A percentile compares a stretch with the other conserved stretches of the same genome.
These are phyloP conservation scores for Nesidiocoris tenuis DNA, from an alignment of 2,888 invertebrate species.

Conservation along the genomic window DNA sequence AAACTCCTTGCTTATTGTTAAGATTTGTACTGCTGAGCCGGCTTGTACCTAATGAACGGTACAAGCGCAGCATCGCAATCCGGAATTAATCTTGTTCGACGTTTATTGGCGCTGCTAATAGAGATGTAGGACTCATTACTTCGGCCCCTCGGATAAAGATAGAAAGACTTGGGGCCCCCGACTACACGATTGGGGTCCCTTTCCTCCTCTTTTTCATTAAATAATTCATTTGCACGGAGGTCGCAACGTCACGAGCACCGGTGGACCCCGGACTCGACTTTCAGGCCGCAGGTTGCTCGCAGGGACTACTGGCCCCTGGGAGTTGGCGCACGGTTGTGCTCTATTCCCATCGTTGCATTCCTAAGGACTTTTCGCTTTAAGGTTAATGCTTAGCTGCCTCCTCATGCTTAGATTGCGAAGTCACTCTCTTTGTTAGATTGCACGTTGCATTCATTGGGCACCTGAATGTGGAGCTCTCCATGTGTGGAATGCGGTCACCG, in stretches of 20 bases:
- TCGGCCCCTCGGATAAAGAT: slow-evolving; percentile 21
- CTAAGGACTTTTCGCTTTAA: background rate
- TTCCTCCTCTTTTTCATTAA: slow-evolving; percentile 31
- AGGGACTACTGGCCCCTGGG: slow-evolving; percentile 1
- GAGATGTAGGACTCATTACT: slow-evolving; percentile 42
- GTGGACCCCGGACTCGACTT: background rate
- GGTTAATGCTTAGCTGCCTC: background rate
- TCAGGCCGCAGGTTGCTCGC: slow-evolving; percentile 1
- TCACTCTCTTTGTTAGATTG: no score
- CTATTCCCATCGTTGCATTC: slow-evolving; percentile 12
- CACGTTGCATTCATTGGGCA: no score
- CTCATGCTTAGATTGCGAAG: background rate
- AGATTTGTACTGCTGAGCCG: no score
- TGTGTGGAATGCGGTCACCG: no score
- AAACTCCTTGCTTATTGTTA: no score
- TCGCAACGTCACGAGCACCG: slow-evolving; percentile 32
- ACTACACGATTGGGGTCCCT: background rate
- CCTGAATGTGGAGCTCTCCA: no score
- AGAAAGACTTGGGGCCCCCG: background rate
- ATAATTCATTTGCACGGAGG: slow-evolving; percentile 45
- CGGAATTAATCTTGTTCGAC: background rate
- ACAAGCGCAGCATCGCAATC: background rate
- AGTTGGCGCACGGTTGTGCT: background rate
- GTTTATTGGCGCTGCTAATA: slow-evolving; percentile 38
- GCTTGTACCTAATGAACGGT: background rate